Evolutionary conservation across 2,113 vertebrate genomes (phyloP).

Genomic region (Spilogale gracilis): DNA sequence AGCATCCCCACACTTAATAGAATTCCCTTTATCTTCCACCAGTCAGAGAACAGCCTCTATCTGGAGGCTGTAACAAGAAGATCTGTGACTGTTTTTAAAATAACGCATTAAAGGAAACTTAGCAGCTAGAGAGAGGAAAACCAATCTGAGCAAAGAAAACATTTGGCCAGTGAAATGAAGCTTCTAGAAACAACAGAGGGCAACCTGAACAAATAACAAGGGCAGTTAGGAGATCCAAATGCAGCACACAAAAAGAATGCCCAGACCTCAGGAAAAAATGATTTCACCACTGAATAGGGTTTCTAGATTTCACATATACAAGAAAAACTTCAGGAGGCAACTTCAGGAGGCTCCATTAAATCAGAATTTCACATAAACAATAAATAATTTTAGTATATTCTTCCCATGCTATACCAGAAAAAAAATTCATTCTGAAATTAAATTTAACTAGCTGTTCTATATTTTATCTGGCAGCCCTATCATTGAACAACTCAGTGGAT

Average conservation of each 20-base stretch:
- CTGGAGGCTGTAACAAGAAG: neutral
- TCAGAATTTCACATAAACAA: slow-evolving; percentile 4
- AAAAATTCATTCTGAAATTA: neutral
- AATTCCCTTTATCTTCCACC: neutral
- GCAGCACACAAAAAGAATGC: neutral
- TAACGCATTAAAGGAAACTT: neutral
- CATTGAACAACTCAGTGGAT: neutral
- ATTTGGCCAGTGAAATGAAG: neutral
- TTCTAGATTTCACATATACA: neutral
- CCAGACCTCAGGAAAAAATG: neutral
- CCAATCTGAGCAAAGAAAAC: neutral
- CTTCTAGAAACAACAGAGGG: neutral
- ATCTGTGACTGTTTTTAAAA: neutral
- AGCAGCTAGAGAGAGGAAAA: neutral
- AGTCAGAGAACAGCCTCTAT: neutral
- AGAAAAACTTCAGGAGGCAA: neutral
- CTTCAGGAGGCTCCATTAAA: neutral
- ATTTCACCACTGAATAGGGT: neutral
- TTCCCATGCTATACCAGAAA: neutral
- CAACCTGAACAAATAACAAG: neutral
- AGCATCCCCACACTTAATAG: neutral
- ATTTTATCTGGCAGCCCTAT: neutral
- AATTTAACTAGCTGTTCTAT: neutral
- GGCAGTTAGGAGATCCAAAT: neutral
- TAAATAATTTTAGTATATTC: neutral